phyloP scores from a whole-genome alignment of 2,797 vertebrate species.

The Florisuga fusca region DNA sequence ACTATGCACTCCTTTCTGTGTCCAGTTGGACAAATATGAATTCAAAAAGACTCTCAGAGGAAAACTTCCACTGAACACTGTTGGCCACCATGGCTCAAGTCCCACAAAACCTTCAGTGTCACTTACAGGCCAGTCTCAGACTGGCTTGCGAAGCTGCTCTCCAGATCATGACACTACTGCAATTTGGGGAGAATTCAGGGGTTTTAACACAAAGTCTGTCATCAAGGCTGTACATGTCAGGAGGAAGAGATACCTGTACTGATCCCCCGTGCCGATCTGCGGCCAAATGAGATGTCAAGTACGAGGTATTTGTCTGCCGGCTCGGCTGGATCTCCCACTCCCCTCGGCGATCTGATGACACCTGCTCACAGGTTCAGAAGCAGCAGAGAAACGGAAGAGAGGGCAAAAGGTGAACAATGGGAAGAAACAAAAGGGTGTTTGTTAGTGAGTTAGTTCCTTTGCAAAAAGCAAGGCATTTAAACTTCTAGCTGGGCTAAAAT shows the following conservation, averaged over 20 bases:
- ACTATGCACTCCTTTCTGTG: background rate
- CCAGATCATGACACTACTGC: background rate
- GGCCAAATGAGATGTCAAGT: constrained; percentile 95
- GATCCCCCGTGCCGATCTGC: constrained; percentile 98
- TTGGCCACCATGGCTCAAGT: background rate
- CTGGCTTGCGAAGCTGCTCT: accelerated
- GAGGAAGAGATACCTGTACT: constrained; percentile 89
- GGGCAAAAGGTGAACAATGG: constrained; percentile 63
- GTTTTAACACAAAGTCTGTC: background rate
- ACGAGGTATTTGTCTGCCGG: constrained; percentile 96
- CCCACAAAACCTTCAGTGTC: background rate
- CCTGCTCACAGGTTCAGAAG: constrained; percentile 75
- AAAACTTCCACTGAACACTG: accelerated
- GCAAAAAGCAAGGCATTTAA: constrained; percentile 55
- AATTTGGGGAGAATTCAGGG: background rate
- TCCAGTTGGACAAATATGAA: background rate
- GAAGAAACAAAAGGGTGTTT: constrained; percentile 52
- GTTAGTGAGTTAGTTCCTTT: constrained; percentile 53
- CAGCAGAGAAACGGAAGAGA: constrained; percentile 67
- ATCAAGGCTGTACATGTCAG: background rate
- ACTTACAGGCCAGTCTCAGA: accelerated
- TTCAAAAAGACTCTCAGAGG: background rate
- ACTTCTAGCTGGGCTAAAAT: background rate
- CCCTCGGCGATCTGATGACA: constrained; percentile 93
- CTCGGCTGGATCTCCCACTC: constrained; percentile 97